These are phyloP conservation scores for Aplodontia rufa DNA, from an alignment of 2,113 vertebrate genomes.

Conservation along the genomic window DNA sequence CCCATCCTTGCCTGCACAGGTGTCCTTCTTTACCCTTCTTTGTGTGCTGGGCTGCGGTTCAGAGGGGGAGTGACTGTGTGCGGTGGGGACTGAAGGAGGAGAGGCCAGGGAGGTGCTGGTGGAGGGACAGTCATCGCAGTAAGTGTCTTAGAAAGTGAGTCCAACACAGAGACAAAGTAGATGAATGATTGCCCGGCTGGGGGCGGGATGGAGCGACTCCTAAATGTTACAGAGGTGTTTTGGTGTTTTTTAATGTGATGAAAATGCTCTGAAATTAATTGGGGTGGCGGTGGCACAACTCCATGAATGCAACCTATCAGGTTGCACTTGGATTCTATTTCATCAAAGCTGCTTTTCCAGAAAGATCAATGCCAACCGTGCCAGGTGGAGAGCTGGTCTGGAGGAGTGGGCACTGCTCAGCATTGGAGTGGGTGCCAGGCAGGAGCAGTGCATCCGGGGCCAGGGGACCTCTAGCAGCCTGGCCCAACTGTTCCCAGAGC, in stretches of 20 bases:
- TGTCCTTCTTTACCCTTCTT: no score
- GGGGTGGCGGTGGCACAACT: neutral
- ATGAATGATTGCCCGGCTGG: neutral
- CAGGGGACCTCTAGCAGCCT: accelerated
- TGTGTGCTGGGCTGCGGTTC: neutral
- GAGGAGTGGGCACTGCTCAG: neutral
- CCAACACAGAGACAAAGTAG: neutral
- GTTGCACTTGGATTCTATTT: neutral
- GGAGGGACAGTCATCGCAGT: no score
- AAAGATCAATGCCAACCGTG: neutral
- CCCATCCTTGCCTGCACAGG: neutral
- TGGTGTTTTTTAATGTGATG: neutral
- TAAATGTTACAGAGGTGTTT: neutral
- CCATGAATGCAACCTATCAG: neutral
- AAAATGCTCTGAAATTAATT: neutral
- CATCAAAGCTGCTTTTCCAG: neutral
- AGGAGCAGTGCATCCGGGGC: accelerated
- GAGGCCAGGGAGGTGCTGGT: neutral
- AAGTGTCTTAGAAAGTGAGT: neutral
- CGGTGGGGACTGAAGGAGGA: neutral
- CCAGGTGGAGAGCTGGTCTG: accelerated
- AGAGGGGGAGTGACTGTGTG: neutral
- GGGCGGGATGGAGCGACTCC: accelerated
- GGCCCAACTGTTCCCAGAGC: no score
- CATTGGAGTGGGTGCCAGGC: no score